These are phyloP conservation scores for Phalera bucephala DNA, from an alignment of 2,888 invertebrate genomes.

Conservation along the genomic window DNA sequence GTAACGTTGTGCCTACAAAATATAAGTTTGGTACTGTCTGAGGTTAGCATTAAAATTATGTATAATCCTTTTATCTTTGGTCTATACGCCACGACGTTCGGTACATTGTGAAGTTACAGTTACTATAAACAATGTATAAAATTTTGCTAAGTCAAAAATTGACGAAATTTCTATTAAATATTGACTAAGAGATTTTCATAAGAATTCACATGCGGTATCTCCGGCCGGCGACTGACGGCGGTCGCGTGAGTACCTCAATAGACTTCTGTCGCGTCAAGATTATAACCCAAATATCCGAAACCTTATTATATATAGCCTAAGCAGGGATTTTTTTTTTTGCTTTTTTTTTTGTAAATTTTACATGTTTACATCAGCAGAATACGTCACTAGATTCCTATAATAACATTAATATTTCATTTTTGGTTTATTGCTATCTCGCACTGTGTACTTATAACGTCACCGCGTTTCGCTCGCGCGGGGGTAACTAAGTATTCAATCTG, in stretches of 20 bases:
- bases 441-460: slow-evolving; percentile 55
- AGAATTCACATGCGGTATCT: slow-evolving; percentile 77
- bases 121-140: slow-evolving; percentile 80
- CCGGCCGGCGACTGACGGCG: slow-evolving; percentile 46
- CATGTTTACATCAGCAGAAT: slow-evolving; percentile 79
- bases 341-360: slow-evolving; percentile 73
- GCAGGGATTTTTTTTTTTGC: slow-evolving; percentile 74
- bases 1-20: slow-evolving; percentile 63
- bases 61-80: slow-evolving; percentile 78
- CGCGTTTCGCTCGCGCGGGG: slow-evolving; percentile 43
- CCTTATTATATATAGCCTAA: slow-evolving; percentile 75
- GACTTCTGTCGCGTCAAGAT: slow-evolving; percentile 68
- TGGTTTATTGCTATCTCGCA: slow-evolving; percentile 82
- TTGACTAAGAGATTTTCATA: slow-evolving; percentile 82
- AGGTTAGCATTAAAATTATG: slow-evolving; percentile 78
- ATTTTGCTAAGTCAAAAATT: slow-evolving; percentile 83
- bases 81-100: slow-evolving; percentile 74
- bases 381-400: slow-evolving; percentile 77
- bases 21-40: slow-evolving; percentile 79
- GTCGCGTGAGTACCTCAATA: slow-evolving; percentile 62
- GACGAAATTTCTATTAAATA: slow-evolving; percentile 78
- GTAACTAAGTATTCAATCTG: slow-evolving; percentile 67
- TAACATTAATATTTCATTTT: slow-evolving; percentile 79
- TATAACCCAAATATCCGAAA: slow-evolving; percentile 72
- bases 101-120: slow-evolving; percentile 70